Evolutionary conservation across 2,113 vertebrate species (phyloP), one percentile per base, ranked within the genome.

Genomic region (Prunella himalayana): DNA sequence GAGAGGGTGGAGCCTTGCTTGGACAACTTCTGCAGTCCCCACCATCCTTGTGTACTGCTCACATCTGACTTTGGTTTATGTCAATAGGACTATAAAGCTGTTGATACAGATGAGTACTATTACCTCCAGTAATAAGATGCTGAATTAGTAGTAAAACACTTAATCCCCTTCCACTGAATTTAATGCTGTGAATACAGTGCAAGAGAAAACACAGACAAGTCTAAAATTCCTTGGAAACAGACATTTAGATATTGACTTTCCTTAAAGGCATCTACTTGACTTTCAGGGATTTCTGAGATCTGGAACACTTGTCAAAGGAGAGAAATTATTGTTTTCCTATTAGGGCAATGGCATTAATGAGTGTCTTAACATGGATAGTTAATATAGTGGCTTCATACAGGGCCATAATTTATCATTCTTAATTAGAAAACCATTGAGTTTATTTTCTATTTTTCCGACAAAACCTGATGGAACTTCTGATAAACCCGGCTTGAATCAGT

Each of bases 81-180:
- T 33, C 70, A 68, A 28, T 10, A 82, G 84, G 90, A 50, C 82
- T 94, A 87, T 23, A 47, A 71, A 85, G 85, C 50, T 73, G 54
- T 63, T 77, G 80, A 73, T 83, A 82, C n/a, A 28, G 31, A 35
- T 7, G 25, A 82, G 82, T 88, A 92, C 66, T 88, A 68, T 57
- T 79, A 72, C 53, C 57, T 69, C 61, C 22, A 56, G 61, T 79
- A 92, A 85, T 65, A 82, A 69, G 66, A 37, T 16, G 53, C 71
- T 82, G 70, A 94, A 94, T 68, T 88, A 82, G 49, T 8, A 82
- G 82, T 60, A 93, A 92, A 96, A 85, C 18, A 72, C 44, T 85
- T 94, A 94, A 93, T 88, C 82, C 45, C 93, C 82, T 95, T 82
- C 71, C 50, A 64, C 25, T 21, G 70, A 91, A 39, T 85, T 71